These are phyloP conservation scores for Theretra japonica DNA, from an alignment of 2,888 invertebrate species.

Conservation along the genomic window DNA sequence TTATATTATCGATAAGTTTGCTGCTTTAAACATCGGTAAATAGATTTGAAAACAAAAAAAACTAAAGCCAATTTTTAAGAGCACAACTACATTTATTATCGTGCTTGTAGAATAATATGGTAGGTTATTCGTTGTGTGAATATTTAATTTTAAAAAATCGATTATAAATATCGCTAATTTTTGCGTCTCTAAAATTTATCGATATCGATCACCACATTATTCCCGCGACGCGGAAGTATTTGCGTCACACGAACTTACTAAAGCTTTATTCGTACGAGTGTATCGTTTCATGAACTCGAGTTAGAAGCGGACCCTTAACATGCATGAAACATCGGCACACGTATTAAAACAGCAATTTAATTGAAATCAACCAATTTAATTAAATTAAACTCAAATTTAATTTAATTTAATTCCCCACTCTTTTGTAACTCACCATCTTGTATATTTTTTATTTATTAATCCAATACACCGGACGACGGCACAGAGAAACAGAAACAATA, in stretches of 20 bases:
- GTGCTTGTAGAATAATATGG: constrained; percentile 11
- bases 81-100: background rate
- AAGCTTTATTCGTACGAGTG: background rate
- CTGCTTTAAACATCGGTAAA: background rate
- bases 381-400: background rate
- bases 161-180: background rate
- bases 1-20: constrained; percentile 7
- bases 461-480: constrained; percentile 42
- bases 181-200: background rate
- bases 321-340: constrained; percentile 24
- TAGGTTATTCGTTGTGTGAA: background rate
- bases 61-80: constrained; percentile 18
- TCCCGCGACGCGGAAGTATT: background rate
- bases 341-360: constrained; percentile 22
- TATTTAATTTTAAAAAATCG: no score
- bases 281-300: background rate
- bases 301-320: constrained; percentile 11
- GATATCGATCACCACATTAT: constrained; percentile 17
- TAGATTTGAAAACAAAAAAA: background rate
- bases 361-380: constrained; percentile 14
- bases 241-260: background rate
- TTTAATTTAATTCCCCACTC: constrained; percentile 35
- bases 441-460: constrained; percentile 43
- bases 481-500: constrained; percentile 32
- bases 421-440: constrained; percentile 70